These are phyloP conservation scores for Eudasyphora cyanicolor DNA, from an alignment of 2,888 invertebrate species.

Conservation along the genomic window DNA sequence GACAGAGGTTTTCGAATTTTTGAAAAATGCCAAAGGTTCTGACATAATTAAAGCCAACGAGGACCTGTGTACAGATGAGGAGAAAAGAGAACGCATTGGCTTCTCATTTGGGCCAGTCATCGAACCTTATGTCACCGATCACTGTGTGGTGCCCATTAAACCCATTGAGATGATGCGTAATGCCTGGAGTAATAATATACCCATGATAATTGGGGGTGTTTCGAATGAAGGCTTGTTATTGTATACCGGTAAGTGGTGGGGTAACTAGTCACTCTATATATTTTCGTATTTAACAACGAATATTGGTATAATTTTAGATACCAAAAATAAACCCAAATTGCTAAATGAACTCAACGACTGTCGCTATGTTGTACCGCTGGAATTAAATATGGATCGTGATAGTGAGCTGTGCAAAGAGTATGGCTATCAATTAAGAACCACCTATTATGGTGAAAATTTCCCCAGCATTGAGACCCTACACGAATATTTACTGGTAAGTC, in stretches of 20 bases:
- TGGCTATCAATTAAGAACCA: constrained; percentile 74
- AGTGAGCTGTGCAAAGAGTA: constrained; percentile 75
- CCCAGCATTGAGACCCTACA: constrained; percentile 78
- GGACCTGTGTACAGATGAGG: constrained; percentile 75
- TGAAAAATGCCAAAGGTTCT: constrained; percentile 75
- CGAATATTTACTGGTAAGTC: constrained; percentile 76
- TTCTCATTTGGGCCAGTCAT: constrained; percentile 79
- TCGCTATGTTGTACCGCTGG: constrained; percentile 76
- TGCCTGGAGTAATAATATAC: constrained; percentile 78
- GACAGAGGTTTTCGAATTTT: constrained; percentile 76
- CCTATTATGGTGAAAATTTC: constrained; percentile 75
- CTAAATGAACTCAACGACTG: constrained; percentile 77
- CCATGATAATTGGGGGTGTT: constrained; percentile 78
- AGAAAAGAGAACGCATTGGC: constrained; percentile 76
- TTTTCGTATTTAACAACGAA: not conserved
- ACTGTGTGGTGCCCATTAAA: constrained; percentile 76
- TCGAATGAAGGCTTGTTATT: constrained; percentile 78
- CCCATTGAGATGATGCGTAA: constrained; percentile 77
- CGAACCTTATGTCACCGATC: constrained; percentile 76
- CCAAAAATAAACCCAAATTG: constrained; percentile 75
- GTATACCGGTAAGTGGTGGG: constrained; percentile 70
- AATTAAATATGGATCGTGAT: constrained; percentile 75
- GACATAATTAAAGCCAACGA: constrained; percentile 76
- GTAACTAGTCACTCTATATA: not conserved
- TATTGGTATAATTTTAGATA: constrained; percentile 67